Conservation (phyloP, 2,113 vertebrate genomes). For the Lepisosteus osseus region DNA sequence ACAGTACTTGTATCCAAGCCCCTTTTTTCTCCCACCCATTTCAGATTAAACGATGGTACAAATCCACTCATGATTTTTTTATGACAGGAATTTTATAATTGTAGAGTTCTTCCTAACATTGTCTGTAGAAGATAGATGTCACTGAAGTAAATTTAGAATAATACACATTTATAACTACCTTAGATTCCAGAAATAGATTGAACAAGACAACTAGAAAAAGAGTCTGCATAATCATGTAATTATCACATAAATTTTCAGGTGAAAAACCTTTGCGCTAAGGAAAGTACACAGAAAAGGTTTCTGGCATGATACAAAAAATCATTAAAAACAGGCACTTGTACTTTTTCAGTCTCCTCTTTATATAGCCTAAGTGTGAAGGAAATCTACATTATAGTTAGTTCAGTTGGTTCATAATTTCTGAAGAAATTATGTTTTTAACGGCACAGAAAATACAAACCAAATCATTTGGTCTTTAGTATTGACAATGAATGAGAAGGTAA, state of each 20-base stretch:
- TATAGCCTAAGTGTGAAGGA: too few relatives aligned
- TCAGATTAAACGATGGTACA: constrained; percentile 36
- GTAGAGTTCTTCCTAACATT: constrained; percentile 51
- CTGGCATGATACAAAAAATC: too few relatives aligned
- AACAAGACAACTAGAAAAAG: constrained; percentile 68
- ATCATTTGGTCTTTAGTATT: too few relatives aligned
- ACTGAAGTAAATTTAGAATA: constrained; percentile 68
- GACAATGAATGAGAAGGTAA: too few relatives aligned
- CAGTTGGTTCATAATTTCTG: too few relatives aligned
- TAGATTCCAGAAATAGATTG: constrained; percentile 69
- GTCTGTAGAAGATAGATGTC: constrained; percentile 62
- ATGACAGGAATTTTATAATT: constrained; percentile 49
- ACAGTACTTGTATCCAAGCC: neutral
- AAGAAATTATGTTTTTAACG: too few relatives aligned
- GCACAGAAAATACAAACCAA: too few relatives aligned
- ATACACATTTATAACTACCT: constrained; percentile 73
- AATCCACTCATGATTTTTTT: constrained; percentile 33
- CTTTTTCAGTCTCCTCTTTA: too few relatives aligned
- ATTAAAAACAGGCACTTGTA: too few relatives aligned
- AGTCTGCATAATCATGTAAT: constrained; percentile 57
- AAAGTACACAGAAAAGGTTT: too few relatives aligned
- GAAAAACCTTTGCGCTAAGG: too few relatives aligned
- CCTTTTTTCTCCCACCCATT: constrained; percentile 14
- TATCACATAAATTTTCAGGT: constrained; percentile 55
- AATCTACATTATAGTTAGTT: too few relatives aligned